Evolutionary conservation across 2,797 vertebrate species (phyloP).

Genomic region (Molossus alvarezi): DNA sequence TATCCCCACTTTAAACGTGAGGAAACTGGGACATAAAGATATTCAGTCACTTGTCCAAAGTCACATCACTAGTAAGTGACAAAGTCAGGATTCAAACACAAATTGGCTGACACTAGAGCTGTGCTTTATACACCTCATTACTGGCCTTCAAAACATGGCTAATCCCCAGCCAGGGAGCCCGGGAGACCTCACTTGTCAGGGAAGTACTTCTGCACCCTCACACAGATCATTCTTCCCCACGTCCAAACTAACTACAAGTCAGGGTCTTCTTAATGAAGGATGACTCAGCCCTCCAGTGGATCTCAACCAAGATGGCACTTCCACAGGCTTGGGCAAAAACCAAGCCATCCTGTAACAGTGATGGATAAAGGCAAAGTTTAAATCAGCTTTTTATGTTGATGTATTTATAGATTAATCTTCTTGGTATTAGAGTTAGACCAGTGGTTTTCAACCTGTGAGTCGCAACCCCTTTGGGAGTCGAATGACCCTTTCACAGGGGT

Average conservation of each 20-base stretch:
- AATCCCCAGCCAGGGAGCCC: neutral
- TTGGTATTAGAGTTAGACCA: neutral
- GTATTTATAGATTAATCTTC: neutral
- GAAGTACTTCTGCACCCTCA: neutral
- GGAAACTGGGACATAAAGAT: neutral
- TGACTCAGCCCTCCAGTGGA: neutral
- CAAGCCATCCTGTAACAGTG: neutral
- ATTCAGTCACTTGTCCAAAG: neutral
- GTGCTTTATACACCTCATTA: neutral
- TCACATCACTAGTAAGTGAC: neutral
- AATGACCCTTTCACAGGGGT: too few relatives aligned
- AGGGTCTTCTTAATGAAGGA: neutral
- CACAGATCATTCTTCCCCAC: neutral
- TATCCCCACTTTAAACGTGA: neutral
- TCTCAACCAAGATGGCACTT: constrained; percentile 15
- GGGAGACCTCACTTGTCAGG: neutral
- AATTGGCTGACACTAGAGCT: neutral
- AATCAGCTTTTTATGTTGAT: constrained; percentile 42
- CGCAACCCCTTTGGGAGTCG: too few relatives aligned
- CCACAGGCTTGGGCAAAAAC: neutral
- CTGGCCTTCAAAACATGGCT: neutral
- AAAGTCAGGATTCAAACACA: neutral
- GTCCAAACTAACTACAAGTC: constrained; percentile 20
- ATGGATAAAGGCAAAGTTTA: constrained; percentile 31
- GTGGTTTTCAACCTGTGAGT: neutral